Percentiles rank a stretch among this genome's conserved stretches.
phyloP scores from a whole-genome alignment of 1,140 invertebrate genomes.

The Rhyzopertha dominica region DNA sequence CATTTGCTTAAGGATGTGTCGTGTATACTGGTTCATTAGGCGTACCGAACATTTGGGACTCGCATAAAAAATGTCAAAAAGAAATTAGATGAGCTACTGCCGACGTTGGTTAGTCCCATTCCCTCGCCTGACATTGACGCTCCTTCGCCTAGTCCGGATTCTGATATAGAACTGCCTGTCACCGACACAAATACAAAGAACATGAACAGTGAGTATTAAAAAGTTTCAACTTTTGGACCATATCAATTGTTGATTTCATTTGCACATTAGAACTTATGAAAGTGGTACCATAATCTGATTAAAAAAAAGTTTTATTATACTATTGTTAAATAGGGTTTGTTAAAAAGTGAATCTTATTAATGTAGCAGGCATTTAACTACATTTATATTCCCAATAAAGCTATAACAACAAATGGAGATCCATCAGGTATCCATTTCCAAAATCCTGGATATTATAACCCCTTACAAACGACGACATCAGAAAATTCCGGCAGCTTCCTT shows the following conservation, averaged over 20 bases:
- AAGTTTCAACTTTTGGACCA: too few species aligned
- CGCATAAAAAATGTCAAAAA: conserved; percentile 79
- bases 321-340: too few species aligned
- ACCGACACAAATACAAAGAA: conserved; percentile 10
- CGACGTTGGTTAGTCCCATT: conserved; percentile 57
- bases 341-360: too few species aligned
- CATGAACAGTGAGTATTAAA: conserved; percentile 5
- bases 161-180: conserved; percentile 67
- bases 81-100: conserved; percentile 73
- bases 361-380: too few species aligned
- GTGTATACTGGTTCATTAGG: conserved; percentile 51
- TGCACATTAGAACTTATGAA: too few species aligned
- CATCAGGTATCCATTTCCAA: conserved; percentile 20
- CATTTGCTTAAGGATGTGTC: neutral
- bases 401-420: too few species aligned
- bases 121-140: conserved; percentile 75
- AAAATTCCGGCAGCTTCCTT: conserved; percentile 21
- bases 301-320: too few species aligned
- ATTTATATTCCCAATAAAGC: too few species aligned
- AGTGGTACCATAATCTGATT: too few species aligned
- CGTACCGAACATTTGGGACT: conserved; percentile 86
- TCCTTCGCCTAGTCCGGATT: conserved; percentile 77
- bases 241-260: too few species aligned
- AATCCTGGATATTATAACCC: conserved; percentile 43
- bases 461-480: conserved; percentile 23